Evolutionary conservation across 2,888 invertebrate genomes (phyloP), one percentile per base, ranked within the genome.

Genomic region (Spisula solida): DNA sequence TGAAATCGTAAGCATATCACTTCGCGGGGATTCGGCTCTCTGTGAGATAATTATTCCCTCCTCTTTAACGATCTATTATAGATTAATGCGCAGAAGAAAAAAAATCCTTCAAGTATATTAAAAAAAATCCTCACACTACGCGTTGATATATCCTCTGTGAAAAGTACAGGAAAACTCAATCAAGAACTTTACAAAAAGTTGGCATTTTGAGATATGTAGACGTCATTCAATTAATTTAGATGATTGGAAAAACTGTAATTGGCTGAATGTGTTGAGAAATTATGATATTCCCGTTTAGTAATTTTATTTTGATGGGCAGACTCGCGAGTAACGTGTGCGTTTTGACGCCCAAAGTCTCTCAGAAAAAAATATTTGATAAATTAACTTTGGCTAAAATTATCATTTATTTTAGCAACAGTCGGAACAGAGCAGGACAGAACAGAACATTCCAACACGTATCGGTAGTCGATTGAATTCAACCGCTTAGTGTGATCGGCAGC

Each of bases 1-100:
- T 80, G n/a, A 48, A 48, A 80, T 47, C 75, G 47, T 48, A 75
- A 70, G 25, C 18, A 48, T 83, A 83, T 83, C 60, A 75, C 83
- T 83, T 75, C 83, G 75, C 83, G 10, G 83, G 66, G 82, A 82
- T 75, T 75, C 29, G 34, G 75, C 34, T 31, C 34, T 34, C 16
- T 16, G 75, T 18, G 31, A 31, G 75, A 75, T 75, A 75, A 75
- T 75, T 75, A 75, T 75, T 34, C 34, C 18, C 31, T 31, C 75
- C 16, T 34, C 75, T 75, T n/a, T 34, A 29, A 31, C 34, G 75
- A 75, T 75, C 75, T 31, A 25, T 75, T 31, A 34, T 31, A 75
- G 29, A 75, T 34, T 31, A 34, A 34, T 75, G 18, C 75, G 31
- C 29, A 14, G 16, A 10, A 75, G 34, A 34, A 31, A 75, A 70